Conservation (phyloP, 2,113 vertebrate genomes). For the Ictidomys tridecemlineatus region DNA sequence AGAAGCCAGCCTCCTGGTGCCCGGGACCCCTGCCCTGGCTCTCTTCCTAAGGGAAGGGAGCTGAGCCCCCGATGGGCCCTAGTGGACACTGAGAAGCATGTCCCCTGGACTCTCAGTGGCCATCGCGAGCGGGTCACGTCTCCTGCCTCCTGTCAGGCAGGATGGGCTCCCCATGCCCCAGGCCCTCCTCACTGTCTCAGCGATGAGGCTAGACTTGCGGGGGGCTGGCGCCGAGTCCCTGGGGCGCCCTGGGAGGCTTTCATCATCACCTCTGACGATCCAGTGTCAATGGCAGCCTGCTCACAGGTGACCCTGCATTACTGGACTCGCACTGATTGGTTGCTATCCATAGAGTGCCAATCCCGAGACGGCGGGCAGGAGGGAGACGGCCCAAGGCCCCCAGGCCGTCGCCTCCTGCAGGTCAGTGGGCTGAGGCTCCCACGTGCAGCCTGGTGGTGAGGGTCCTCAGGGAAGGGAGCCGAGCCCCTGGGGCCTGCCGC, state of each 20-base stretch:
- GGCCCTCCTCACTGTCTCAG: background rate
- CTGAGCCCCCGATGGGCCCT: background rate
- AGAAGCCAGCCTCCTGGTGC: background rate
- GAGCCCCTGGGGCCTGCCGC: background rate
- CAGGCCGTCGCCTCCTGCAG: background rate
- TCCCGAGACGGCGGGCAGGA: rapidly evolving
- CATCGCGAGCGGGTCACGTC: rapidly evolving
- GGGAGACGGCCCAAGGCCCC: too few relatives aligned
- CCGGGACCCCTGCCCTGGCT: rapidly evolving
- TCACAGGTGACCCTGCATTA: background rate
- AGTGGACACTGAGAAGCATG: too few relatives aligned
- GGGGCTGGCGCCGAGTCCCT: background rate
- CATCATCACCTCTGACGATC: background rate
- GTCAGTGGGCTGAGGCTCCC: background rate
- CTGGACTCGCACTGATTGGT: background rate
- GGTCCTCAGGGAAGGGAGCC: background rate
- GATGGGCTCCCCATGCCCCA: rapidly evolving
- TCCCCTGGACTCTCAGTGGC: background rate
- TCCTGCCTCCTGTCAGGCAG: rapidly evolving
- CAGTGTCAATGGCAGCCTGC: background rate
- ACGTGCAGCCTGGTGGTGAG: background rate
- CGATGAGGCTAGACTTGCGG: background rate
- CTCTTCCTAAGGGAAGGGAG: background rate
- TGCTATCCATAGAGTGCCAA: background rate
- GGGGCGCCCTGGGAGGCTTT: background rate